These are phyloP conservation scores for Pollicipes pollicipes DNA, from an alignment of 1,140 invertebrate species.

Conservation along the genomic window DNA sequence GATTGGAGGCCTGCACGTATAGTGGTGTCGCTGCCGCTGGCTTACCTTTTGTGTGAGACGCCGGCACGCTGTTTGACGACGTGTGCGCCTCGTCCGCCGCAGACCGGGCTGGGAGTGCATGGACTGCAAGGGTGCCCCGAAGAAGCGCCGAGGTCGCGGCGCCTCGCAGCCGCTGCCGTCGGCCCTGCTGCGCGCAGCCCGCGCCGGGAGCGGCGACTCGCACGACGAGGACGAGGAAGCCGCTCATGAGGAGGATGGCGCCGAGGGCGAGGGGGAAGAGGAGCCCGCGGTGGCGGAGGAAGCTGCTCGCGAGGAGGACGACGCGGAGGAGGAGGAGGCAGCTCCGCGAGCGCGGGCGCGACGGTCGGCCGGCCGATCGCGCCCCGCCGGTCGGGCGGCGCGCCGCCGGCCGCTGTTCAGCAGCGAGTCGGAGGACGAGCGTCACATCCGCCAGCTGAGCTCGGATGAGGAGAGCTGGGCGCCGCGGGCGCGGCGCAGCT, in stretches of 20 bases:
- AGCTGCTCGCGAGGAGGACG: neutral
- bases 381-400: too few relatives aligned
- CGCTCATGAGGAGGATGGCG: neutral
- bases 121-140: slow-evolving; percentile 8
- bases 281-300: neutral
- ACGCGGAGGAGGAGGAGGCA: neutral
- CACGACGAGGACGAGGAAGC: neutral
- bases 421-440: neutral
- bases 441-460: neutral
- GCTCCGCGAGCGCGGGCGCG: too few relatives aligned
- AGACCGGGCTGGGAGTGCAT: slow-evolving; percentile 18
- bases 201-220: too few relatives aligned
- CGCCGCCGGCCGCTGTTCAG: too few relatives aligned
- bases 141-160: neutral
- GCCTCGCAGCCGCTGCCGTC: neutral
- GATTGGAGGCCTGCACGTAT: too few relatives aligned
- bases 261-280: neutral
- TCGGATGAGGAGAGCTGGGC: neutral
- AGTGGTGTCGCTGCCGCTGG: too few relatives aligned
- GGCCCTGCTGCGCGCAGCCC: neutral
- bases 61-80: neutral
- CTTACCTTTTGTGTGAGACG: too few relatives aligned
- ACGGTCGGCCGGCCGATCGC: too few relatives aligned
- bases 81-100: neutral
- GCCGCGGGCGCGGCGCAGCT: too few relatives aligned